phyloP scores from a whole-genome alignment of 2,797 vertebrate genomes.

The Lophotriccus pileatus region DNA sequence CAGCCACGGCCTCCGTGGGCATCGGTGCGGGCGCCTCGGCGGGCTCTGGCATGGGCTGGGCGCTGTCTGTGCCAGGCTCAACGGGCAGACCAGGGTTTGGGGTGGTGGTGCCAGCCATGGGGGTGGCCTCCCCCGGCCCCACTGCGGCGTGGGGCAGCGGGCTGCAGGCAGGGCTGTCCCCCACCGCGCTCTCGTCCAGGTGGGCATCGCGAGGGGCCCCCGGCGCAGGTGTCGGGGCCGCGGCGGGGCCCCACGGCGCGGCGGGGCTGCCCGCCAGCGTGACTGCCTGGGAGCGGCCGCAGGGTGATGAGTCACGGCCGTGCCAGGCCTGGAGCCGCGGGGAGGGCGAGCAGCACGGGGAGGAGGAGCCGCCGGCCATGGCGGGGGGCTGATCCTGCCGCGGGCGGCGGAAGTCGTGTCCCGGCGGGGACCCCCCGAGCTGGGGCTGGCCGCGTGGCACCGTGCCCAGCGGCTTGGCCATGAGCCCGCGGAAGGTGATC shows the following conservation, averaged over 20 bases:
- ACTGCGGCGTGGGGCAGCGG: background rate
- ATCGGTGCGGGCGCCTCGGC: accelerated
- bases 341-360: background rate
- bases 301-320: background rate
- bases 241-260: background rate
- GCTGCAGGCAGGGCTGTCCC: background rate
- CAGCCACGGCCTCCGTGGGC: background rate
- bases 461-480: slow-evolving; percentile 59
- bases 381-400: background rate
- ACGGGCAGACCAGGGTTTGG: background rate
- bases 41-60: background rate
- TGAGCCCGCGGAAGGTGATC: slow-evolving; percentile 58
- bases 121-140: background rate
- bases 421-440: slow-evolving; percentile 23
- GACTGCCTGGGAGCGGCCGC: background rate
- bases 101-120: background rate
- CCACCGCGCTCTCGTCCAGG: background rate
- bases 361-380: background rate
- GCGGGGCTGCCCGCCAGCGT: slow-evolving; percentile 2
- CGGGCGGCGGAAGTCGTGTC: background rate
- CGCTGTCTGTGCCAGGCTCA: background rate
- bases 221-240: background rate
- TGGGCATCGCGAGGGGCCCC: background rate
- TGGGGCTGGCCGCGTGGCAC: slow-evolving; percentile 49
- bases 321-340: background rate